Base-by-base conservation (phyloP, 2,113 vertebrate species). In the Notarius lentiginosus region DNA sequence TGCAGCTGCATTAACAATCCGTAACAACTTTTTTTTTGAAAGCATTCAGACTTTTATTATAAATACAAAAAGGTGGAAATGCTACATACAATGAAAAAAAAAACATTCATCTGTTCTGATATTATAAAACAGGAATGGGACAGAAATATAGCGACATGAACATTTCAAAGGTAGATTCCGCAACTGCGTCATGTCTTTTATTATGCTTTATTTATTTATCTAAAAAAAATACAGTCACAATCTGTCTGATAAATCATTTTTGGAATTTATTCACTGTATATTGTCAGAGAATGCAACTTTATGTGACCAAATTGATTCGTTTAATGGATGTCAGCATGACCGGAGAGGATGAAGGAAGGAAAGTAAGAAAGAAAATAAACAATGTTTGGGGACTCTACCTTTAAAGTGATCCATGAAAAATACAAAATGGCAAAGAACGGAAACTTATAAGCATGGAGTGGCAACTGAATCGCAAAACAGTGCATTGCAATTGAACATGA, bases 11-110 rank as follows among this genome's bases (percentile, higher is more conserved):
- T 94, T 87, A 95, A 95, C 91, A 92, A 96, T 95, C 93, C 94
- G 91, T 94, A 92, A 94, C 91, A 91, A 94, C 91, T 89, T 91
- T 94, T 93, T 76, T 51, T 53, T 77, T 58, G 8, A 93, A 94
- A 93, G 88, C 88, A 93, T 90, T 93, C 92, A 91, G 94, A 91
- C 85, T 92, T 95, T 96, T 96, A 96, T 96, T 96, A 95, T 93
- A 95, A 94, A 95, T 94, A 95, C 92, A 87, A 92, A 92, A 91
- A 93, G 30, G 34, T 65, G 0, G 58, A 87, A 89, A 85, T 90
- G 84, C 91, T 94, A 93, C 89, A 94, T 93, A 95, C 94, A 96
- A 56, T 91, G 70, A 90, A 91, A 88, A 87, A 86, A 90, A 91
- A 88, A 87, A 86, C 76, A 89, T 88, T 90, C 84, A 89, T 56